Percentiles rank a stretch among this genome's conserved stretches.
These are phyloP conservation scores for Rhabdomys dilectus DNA, from an alignment of 2,113 vertebrate species.

Conservation along the genomic window DNA sequence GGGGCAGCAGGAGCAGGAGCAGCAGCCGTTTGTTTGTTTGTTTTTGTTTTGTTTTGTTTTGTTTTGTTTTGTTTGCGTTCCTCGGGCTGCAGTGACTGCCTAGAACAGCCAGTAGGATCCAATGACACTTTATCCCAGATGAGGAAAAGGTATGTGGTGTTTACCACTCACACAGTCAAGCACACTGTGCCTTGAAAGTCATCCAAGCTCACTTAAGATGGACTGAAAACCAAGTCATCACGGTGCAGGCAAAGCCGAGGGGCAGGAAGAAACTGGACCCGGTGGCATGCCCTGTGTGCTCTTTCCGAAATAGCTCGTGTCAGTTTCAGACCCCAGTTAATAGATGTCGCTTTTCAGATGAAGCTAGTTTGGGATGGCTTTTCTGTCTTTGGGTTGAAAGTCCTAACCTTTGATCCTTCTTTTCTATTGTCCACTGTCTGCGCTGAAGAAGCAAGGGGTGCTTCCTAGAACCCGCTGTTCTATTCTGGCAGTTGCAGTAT, in stretches of 20 bases:
- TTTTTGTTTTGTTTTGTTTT: too few species aligned
- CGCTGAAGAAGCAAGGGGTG: neutral
- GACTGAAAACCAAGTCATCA: neutral
- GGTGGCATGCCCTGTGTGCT: too few species aligned
- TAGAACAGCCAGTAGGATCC: neutral
- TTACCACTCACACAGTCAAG: neutral
- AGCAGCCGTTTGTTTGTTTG: too few species aligned
- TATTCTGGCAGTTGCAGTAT: neutral
- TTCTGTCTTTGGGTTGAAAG: slow-evolving; percentile 12
- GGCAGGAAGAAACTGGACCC: neutral
- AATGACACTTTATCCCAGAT: neutral
- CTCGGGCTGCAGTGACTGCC: neutral
- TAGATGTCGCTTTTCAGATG: neutral
- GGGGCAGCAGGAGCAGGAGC: too few species aligned
- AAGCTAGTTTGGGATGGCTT: neutral
- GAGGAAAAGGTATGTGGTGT: neutral
- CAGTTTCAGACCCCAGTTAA: neutral
- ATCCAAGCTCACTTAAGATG: neutral
- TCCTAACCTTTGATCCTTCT: neutral
- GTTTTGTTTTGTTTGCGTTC: neutral
- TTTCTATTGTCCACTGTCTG: neutral
- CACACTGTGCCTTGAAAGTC: neutral
- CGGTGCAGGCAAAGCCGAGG: neutral
- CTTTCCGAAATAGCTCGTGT: neutral
- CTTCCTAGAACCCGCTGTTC: neutral